Percentiles rank a stretch among this genome's conserved stretches.
These are phyloP conservation scores for Periphyllus acericola DNA, from an alignment of 2,888 invertebrate genomes.

Conservation along the genomic window DNA sequence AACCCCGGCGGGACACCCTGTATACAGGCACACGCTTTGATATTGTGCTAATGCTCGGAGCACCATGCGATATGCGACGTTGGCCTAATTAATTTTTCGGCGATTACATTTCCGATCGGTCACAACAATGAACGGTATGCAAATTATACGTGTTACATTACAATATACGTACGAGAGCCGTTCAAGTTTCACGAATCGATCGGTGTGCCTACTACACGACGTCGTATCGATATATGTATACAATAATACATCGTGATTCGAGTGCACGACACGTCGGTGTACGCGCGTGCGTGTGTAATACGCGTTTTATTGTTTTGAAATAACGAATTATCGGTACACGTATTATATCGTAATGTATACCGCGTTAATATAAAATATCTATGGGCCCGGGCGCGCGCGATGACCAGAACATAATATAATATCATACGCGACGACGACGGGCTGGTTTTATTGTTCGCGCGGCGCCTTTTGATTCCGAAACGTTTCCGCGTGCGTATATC, in stretches of 20 bases:
- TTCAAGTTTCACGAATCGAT: neutral
- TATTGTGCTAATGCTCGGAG: neutral
- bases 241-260: neutral
- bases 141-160: too few relatives aligned
- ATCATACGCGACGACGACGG: neutral
- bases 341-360: too few relatives aligned
- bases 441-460: conserved; percentile 1
- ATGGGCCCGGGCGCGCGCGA: neutral
- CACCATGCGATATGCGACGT: neutral
- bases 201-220: neutral
- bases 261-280: neutral
- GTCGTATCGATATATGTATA: neutral
- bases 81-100: neutral
- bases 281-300: too few relatives aligned
- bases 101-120: neutral
- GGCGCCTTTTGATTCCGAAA: conserved; percentile 26
- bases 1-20: too few relatives aligned
- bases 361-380: too few relatives aligned
- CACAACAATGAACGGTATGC: too few relatives aligned
- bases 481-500: conserved; percentile 13
- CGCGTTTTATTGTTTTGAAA: too few relatives aligned
- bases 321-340: too few relatives aligned
- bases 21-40: too few relatives aligned
- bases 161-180: neutral
- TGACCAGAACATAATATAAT: neutral